phyloP scores from a whole-genome alignment of 1,140 invertebrate genomes.

The Scaptomyza montana region DNA sequence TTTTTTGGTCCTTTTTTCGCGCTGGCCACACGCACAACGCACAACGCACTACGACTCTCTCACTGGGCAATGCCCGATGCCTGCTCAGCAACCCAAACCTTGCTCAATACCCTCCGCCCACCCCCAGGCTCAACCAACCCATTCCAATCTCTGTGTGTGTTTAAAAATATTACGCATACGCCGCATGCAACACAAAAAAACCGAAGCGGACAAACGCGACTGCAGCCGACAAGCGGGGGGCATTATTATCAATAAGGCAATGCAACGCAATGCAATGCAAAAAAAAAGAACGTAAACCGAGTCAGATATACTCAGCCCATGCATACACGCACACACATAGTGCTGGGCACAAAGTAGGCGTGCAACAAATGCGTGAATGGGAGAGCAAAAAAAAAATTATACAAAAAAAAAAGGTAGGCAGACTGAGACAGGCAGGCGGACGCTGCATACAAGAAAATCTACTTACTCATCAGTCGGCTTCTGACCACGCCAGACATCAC shows the following conservation, averaged over 20 bases:
- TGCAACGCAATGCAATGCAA: conserved; percentile 56
- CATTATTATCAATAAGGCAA: conserved; percentile 79
- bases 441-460: conserved; percentile 75
- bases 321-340: not conserved
- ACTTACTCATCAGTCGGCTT: conserved; percentile 71
- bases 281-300: conserved; percentile 37
- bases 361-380: conserved; percentile 9
- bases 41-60: conserved; percentile 58
- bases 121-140: too few species aligned
- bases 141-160: conserved; percentile 47
- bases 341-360: conserved; percentile 43
- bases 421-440: conserved; percentile 17
- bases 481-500: conserved; percentile 71
- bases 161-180: conserved; percentile 80
- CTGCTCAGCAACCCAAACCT: conserved; percentile 3
- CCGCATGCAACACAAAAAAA: conserved; percentile 45
- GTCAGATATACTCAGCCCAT: conserved; percentile 9
- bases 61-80: conserved; percentile 54
- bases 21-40: conserved; percentile 52
- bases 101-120: not conserved
- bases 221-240: conserved; percentile 55
- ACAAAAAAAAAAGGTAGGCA: not conserved
- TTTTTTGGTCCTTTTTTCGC: conserved; percentile 83
- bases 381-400: conserved; percentile 5
- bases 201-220: conserved; percentile 53